Evolutionary conservation across 2,888 invertebrate species (phyloP).

Genomic region (Trichopria drosophilae): DNA sequence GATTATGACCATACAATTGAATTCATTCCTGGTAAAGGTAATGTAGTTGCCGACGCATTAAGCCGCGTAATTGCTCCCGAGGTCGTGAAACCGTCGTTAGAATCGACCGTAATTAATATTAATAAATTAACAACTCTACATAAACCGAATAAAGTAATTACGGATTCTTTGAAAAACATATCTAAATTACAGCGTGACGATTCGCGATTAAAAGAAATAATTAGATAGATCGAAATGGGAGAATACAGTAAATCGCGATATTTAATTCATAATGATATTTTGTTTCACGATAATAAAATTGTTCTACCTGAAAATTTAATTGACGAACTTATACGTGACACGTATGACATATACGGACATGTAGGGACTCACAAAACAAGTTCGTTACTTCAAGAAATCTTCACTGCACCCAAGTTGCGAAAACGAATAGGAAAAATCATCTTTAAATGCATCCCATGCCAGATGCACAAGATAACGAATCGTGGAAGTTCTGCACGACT

Average conservation of each 20-base stretch:
- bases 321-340: not conserved
- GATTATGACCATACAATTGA: too few species aligned
- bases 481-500: not conserved
- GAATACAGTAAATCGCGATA: not conserved
- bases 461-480: not conserved
- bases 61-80: not conserved
- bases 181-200: not conserved
- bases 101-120: too few species aligned
- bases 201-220: not conserved
- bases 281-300: not conserved
- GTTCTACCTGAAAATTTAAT: constrained; percentile 1
- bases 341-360: not conserved
- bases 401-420: not conserved
- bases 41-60: constrained; percentile 1
- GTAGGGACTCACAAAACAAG: not conserved
- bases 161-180: not conserved
- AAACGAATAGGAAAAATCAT: not conserved
- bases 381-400: not conserved
- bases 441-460: not conserved
- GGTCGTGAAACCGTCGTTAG: too few species aligned
- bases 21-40: not conserved
- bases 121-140: too few species aligned
- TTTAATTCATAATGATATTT: not conserved
- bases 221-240: too few species aligned
- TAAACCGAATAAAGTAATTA: not conserved